Percentiles rank a stretch among this genome's conserved stretches.
Evolutionary conservation across 2,113 vertebrate genomes (phyloP).

Genomic region (Rhegmatorhina hoffmannsi): DNA sequence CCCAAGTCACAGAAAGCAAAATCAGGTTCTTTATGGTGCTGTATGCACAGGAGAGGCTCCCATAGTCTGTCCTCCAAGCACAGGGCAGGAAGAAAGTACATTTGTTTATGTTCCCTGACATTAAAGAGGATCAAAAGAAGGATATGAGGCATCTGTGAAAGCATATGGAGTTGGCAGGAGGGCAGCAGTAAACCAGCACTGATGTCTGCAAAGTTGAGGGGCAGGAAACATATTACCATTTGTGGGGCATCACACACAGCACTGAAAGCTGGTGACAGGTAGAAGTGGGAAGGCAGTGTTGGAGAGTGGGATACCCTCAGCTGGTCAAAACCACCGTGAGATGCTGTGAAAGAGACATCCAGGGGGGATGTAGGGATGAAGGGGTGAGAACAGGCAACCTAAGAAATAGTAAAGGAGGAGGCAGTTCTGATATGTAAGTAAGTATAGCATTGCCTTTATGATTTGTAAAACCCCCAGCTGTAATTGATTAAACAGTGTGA

Average conservation of each 20-base stretch:
- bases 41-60: neutral
- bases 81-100: neutral
- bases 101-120: neutral
- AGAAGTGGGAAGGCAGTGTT: rapidly evolving
- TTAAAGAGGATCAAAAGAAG: neutral
- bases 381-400: rapidly evolving
- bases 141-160: neutral
- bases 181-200: neutral
- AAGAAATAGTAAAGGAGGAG: neutral
- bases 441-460: rapidly evolving
- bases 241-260: rapidly evolving
- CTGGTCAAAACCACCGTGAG: neutral
- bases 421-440: neutral
- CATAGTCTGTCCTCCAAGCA: rapidly evolving
- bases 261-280: rapidly evolving
- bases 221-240: neutral
- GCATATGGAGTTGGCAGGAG: neutral
- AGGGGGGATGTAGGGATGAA: neutral
- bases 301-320: rapidly evolving
- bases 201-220: neutral
- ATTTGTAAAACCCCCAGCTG: neutral
- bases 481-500: rapidly evolving
- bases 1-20: neutral
- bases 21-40: neutral
- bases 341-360: neutral